Base-by-base conservation (phyloP, 2,113 vertebrate genomes). In the Platycercus adscitus region DNA sequence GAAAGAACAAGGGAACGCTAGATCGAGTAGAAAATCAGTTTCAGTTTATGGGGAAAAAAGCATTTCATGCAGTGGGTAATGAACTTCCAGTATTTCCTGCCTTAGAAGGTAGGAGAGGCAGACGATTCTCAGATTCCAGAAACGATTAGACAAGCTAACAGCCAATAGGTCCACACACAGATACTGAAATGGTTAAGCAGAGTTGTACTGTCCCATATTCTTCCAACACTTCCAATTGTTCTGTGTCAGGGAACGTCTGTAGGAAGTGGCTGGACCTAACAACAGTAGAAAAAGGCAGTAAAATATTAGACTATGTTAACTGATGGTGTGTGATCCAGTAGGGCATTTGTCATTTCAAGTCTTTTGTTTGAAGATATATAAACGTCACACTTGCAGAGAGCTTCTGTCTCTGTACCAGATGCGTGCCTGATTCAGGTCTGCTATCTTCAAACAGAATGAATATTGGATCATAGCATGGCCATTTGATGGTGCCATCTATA, bases 231-330 rank as follows among this genome's bases (percentile, higher is more conserved):
- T 8, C 13, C 10, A 35, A 5, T 55, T 72, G 7, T 86, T 63
- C 15, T 26, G 0, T 37, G 16, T 64, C 9, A 55, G 50, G 9
- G 50, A 56, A 44, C 9, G 17, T 44, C n/a, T 3, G 5, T 7
- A 53, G 26, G 16, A 53, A 68, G n/a, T 53, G 14, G 2, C 43
- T 86, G 21, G 9, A 21, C 17, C 31, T 77, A 26, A 28, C 43
- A 80, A 9, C 7, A 52, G 41, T 50, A 66, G 55, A 12, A 60
- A 61, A 78, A 73, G 5, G 3, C 56, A 19, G 15, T 47, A 23
- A 66, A 88, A 37, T 78, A 43, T 6, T 68, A n/a, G n/a, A 5
- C 4, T 49, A 2, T 10, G 11, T 70, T 10, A 43, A 6, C 43
- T 5, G 9, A 24, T 28, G 7, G 3, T 39, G 4, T 37, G 26